These are phyloP conservation scores for Bubo blakistoni DNA, from an alignment of 2,113 vertebrate genomes.

Conservation along the genomic window DNA sequence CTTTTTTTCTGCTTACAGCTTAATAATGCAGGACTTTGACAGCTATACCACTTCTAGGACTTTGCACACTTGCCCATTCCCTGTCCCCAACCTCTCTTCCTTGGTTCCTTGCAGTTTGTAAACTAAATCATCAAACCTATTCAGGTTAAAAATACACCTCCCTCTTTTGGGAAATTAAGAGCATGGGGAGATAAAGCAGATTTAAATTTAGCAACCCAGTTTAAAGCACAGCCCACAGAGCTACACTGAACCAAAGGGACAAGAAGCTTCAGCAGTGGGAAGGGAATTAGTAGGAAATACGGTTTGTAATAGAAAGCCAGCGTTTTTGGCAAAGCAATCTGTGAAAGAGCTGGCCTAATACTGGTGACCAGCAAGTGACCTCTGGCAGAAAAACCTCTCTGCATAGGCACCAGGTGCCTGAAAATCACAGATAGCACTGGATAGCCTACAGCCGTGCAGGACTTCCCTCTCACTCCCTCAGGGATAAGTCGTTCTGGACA, in stretches of 20 bases:
- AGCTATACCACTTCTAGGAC: neutral
- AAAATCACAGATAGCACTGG: rapidly evolving
- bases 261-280: neutral
- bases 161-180: neutral
- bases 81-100: neutral
- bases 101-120: neutral
- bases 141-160: neutral
- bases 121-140: neutral
- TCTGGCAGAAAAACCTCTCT: neutral
- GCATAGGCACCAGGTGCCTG: neutral
- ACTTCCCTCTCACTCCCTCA: too few relatives aligned
- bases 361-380: neutral
- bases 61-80: neutral
- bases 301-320: neutral
- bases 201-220: neutral
- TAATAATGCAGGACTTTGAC: neutral
- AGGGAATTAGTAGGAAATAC: neutral
- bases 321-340: neutral
- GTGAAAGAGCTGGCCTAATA: neutral
- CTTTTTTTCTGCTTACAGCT: neutral
- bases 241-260: neutral
- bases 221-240: neutral
- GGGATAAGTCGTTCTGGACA: rapidly evolving
- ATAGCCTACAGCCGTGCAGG: rapidly evolving
- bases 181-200: neutral